A percentile compares a stretch with the other conserved stretches of the same genome.
phyloP scores from a whole-genome alignment of 2,888 invertebrate species.

The Drosophila nr. fundita region DNA sequence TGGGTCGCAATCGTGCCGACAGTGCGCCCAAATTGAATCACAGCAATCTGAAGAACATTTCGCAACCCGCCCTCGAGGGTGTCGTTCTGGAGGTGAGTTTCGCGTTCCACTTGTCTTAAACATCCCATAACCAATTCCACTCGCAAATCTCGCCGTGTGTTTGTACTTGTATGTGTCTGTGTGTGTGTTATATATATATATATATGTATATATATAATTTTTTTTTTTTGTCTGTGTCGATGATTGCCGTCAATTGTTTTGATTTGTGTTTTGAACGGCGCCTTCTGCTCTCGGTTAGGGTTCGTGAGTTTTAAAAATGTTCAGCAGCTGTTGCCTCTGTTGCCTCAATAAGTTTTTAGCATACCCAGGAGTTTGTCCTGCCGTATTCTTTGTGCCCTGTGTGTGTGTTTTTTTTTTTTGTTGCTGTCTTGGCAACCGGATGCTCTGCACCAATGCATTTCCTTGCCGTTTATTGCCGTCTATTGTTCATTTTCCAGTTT shows the following conservation, averaged over 20 bases:
- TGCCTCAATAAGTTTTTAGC: constrained; percentile 75
- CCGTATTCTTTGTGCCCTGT: constrained; percentile 28
- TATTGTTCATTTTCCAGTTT: constrained; percentile 49
- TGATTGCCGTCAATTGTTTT: constrained; percentile 83
- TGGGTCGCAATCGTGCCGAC: constrained; percentile 87
- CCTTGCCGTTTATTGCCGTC: constrained; percentile 53
- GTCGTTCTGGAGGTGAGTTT: constrained; percentile 87
- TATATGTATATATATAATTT: neutral
- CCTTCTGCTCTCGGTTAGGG: constrained; percentile 27
- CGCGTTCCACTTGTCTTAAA: constrained; percentile 12
- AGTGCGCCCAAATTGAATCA: constrained; percentile 88
- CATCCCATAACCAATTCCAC: neutral
- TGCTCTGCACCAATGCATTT: constrained; percentile 68
- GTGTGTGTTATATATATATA: neutral
- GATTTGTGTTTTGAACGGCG: constrained; percentile 50
- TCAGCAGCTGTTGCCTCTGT: constrained; percentile 68
- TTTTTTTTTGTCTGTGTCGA: constrained; percentile 32
- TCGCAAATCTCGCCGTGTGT: constrained; percentile 8
- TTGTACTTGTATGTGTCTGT: neutral
- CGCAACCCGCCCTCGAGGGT: constrained; percentile 86
- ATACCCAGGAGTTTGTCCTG: constrained; percentile 51
- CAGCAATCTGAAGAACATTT: constrained; percentile 87
- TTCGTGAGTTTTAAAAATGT: constrained; percentile 43
- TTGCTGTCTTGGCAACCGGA: constrained; percentile 69
- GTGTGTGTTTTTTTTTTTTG: constrained; percentile 4